Conservation (phyloP, 2,888 invertebrate genomes). For the Spialia ferax region DNA sequence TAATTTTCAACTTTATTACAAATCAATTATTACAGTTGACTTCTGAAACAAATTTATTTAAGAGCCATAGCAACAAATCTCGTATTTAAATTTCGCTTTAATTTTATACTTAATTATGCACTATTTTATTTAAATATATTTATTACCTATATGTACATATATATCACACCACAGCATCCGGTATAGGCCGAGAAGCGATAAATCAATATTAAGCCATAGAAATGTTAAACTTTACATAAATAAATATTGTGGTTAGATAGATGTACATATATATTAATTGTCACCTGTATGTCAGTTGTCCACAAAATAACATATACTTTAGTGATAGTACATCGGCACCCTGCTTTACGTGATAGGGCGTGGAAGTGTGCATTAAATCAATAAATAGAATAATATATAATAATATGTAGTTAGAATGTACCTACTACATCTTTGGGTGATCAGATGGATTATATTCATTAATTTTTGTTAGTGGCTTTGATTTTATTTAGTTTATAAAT, state of each 20-base stretch:
- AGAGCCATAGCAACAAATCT: no score
- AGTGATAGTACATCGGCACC: conserved; percentile 24
- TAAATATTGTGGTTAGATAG: conserved; percentile 29
- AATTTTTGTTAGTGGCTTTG: no score
- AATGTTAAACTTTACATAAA: conserved; percentile 28
- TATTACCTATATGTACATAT: neutral
- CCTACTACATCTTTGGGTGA: neutral
- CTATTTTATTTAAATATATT: no score
- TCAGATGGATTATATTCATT: no score
- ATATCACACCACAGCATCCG: conserved; percentile 16
- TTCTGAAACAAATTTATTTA: no score
- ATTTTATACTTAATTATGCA: no score
- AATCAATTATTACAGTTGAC: no score
- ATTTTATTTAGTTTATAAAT: no score
- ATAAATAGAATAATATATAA: neutral
- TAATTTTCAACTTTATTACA: no score
- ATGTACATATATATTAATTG: conserved; percentile 14
- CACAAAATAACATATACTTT: conserved; percentile 14
- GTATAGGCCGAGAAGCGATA: no score
- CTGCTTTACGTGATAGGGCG: conserved; percentile 8
- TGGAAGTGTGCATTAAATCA: conserved; percentile 12
- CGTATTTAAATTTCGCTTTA: no score
- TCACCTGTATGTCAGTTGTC: conserved; percentile 25
- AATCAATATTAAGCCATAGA: conserved; percentile 24
- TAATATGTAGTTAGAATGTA: neutral